phyloP scores from a whole-genome alignment of 2,113 vertebrate species.

The Uropsilus gracilis region DNA sequence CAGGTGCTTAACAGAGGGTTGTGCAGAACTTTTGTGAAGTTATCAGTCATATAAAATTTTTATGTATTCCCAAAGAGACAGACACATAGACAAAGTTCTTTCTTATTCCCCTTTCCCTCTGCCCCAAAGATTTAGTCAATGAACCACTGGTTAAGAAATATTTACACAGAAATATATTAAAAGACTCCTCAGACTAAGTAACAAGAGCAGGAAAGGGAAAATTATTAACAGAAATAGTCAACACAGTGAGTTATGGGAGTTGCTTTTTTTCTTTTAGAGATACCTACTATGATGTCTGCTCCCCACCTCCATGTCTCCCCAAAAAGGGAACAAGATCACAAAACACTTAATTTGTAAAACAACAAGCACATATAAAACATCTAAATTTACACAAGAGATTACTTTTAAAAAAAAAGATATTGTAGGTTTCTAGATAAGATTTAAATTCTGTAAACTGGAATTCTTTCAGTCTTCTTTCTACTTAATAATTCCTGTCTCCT shows the following conservation, averaged over 20 bases:
- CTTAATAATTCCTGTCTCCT: background rate
- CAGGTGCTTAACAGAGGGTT: slow-evolving; percentile 72
- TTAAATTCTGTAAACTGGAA: background rate
- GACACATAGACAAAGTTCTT: background rate
- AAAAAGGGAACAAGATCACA: slow-evolving; percentile 42
- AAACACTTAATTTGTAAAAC: slow-evolving; percentile 3
- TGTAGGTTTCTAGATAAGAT: background rate
- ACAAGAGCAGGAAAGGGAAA: background rate
- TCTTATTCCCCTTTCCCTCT: background rate
- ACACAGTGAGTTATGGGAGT: background rate
- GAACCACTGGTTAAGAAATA: slow-evolving; percentile 8
- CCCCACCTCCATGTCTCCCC: background rate
- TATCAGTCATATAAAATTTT: slow-evolving; percentile 44
- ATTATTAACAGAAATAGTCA: slow-evolving; percentile 6
- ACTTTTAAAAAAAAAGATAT: background rate
- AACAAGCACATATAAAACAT: slow-evolving; percentile 26
- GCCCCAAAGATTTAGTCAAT: background rate
- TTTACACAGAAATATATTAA: slow-evolving; percentile 25
- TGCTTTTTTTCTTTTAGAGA: background rate
- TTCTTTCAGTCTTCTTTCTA: slow-evolving; percentile 8
- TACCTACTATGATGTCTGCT: background rate
- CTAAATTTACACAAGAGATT: slow-evolving; percentile 34
- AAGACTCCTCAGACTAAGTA: background rate
- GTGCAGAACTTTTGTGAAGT: slow-evolving; percentile 45
- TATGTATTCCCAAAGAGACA: background rate